Percentiles rank a stretch among this genome's conserved stretches.
Evolutionary conservation across 2,888 invertebrate genomes (phyloP).

Genomic region (Nephrotoma appendiculata): DNA sequence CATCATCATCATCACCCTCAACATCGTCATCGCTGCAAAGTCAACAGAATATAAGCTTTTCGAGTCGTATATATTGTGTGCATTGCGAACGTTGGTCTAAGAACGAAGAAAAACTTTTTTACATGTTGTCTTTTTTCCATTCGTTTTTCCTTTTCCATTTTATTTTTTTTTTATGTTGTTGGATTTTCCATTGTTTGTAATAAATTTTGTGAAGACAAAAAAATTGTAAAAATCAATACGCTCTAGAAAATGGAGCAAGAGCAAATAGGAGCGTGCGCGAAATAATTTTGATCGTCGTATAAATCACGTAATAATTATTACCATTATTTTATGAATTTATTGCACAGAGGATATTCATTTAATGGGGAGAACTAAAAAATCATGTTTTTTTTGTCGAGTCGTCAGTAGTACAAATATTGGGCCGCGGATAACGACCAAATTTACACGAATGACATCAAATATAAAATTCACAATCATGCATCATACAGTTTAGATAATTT

Average conservation of each 20-base stretch:
- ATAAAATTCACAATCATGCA: no score
- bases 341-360: not conserved
- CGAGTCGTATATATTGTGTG: not conserved
- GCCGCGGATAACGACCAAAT: not conserved
- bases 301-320: constrained; percentile 1
- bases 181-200: not conserved
- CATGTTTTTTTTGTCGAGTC: not conserved
- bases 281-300: constrained; percentile 1
- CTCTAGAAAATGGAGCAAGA: constrained; percentile 5
- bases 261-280: constrained; percentile 1
- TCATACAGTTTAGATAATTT: no score
- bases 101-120: not conserved
- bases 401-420: not conserved
- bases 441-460: no score
- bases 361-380: not conserved
- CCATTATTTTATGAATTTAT: not conserved
- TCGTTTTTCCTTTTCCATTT: not conserved
- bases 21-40: not conserved
- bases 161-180: not conserved
- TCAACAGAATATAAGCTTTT: not conserved
- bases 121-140: not conserved
- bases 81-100: not conserved
- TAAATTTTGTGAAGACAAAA: not conserved
- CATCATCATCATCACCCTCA: not conserved
- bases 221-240: constrained; percentile 1